A percentile compares a stretch with the other conserved stretches of the same genome.
Evolutionary conservation across 2,888 invertebrate species (phyloP).

Genomic region (Pheosia gnoma): DNA sequence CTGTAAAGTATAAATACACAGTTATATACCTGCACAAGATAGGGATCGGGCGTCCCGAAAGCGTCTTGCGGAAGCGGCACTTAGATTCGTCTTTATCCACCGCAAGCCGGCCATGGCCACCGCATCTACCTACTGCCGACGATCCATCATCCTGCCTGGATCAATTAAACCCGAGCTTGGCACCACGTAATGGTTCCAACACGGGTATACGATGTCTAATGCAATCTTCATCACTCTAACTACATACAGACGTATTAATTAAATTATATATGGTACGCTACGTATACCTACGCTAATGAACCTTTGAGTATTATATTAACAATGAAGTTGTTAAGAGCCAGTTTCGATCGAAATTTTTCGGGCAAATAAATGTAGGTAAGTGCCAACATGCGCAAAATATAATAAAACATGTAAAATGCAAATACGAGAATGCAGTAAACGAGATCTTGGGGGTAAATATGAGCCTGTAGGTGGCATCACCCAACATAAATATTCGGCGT

Average conservation of each 20-base stretch:
- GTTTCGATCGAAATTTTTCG: neutral
- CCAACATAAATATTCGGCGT: constrained; percentile 70
- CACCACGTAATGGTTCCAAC: constrained; percentile 46
- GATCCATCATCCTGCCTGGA: constrained; percentile 66
- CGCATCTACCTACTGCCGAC: constrained; percentile 44
- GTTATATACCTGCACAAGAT: neutral
- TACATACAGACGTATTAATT: constrained; percentile 18
- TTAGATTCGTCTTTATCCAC: constrained; percentile 58
- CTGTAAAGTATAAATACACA: neutral
- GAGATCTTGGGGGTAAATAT: constrained; percentile 69
- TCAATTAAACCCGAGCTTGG: constrained; percentile 62
- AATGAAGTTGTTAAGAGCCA: too few relatives aligned
- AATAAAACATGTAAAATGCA: constrained; percentile 61
- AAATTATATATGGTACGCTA: constrained; percentile 7
- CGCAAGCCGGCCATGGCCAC: constrained; percentile 44
- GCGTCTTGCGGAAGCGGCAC: constrained; percentile 48
- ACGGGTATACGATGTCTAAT: constrained; percentile 44
- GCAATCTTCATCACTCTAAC: constrained; percentile 33
- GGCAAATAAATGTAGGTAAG: neutral
- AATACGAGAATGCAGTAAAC: constrained; percentile 61
- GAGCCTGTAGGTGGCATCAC: constrained; percentile 67
- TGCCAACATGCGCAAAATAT: constrained; percentile 13
- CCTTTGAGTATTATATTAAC: too few relatives aligned
- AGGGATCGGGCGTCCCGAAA: constrained; percentile 24
- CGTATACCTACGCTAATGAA: too few relatives aligned